Evolutionary conservation across 1,140 invertebrate species (phyloP).

Genomic region (Scaptomyza hsui): DNA sequence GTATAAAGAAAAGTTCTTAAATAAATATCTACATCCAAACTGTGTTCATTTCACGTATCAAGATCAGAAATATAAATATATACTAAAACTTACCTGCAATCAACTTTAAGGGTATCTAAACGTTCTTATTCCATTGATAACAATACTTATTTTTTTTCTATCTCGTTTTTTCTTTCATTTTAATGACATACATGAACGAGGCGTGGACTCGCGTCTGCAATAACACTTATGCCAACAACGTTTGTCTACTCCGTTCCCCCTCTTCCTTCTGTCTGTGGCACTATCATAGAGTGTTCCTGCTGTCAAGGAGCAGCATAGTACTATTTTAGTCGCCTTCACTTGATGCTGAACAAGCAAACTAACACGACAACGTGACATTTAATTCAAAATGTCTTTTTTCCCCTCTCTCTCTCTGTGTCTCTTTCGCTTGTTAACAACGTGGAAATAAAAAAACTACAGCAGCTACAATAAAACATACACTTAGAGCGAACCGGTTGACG

Average conservation of each 20-base stretch:
- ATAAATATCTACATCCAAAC: no score
- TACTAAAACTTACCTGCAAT: no score
- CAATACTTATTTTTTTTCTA: constrained; percentile 1
- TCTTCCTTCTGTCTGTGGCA: not conserved
- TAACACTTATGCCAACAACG: constrained; percentile 26
- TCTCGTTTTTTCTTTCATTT: constrained; percentile 32
- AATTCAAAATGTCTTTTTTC: constrained; percentile 63
- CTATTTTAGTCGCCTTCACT: constrained; percentile 47
- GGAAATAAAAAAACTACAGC: constrained; percentile 20
- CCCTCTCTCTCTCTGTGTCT: not conserved
- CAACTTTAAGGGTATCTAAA: not conserved
- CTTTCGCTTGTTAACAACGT: constrained; percentile 15
- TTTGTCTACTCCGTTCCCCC: constrained; percentile 1
- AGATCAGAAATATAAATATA: no score
- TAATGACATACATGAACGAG: constrained; percentile 67
- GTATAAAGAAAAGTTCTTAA: no score
- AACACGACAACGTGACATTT: constrained; percentile 73
- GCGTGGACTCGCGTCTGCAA: constrained; percentile 44
- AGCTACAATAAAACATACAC: constrained; percentile 3
- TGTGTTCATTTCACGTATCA: no score
- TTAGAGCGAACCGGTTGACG: constrained; percentile 14
- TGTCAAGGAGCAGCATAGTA: constrained; percentile 41
- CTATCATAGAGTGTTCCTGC: constrained; percentile 37
- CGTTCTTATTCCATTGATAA: not conserved
- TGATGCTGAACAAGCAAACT: constrained; percentile 65